Base-by-base conservation (phyloP, 1,140 invertebrate species). In the Psix sp. region DNA sequence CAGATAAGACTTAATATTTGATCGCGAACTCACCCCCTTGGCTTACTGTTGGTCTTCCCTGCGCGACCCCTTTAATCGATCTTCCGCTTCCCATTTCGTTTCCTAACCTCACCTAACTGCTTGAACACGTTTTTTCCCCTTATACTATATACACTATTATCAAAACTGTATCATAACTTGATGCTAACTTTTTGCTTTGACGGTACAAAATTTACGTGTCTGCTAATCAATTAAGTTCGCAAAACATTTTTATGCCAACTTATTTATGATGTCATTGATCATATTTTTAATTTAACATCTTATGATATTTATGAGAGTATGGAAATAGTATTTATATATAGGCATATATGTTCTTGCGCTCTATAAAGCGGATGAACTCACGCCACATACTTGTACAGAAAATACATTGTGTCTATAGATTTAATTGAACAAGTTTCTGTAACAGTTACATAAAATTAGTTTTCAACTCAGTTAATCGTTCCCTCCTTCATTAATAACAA, bases 1-100 rank as follows among this genome's bases (percentile, higher is more conserved):
- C 82, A 83, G 83, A 85, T 85, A 84, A 85, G 82, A 84, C 82
- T 84, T 85, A 83, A 85, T 84, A 84, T 85, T 84, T 85, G 83
- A 84, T 84, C 83, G 82, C 78, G 76, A 74, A 74, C 79, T 82
- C 80, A 77, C 80, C 65, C 67, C 80, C 82, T 78, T 76, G 77
- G 75, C 66, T 83, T 63, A 67, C 80, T 75, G 72, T 70, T 77
- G 77, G 76, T 79, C 40, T 39, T 45, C 70, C 46, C 38, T 43
- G 29, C 40, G 56, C 49, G 31, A 68, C 73, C 66, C 63, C 60
- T 40, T 67, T 68, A 72, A 77, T 80, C 79, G 78, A 79, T 80
- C 77, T 76, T 67, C 70, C 57, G 68, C 63, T 63, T 71, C 56
- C 57, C 59, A 54, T 72, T 67, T 57, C 57, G 60, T 65, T 42